These are phyloP conservation scores for Sphaerophoria taeniata DNA, from an alignment of 2,888 invertebrate species.

Conservation along the genomic window DNA sequence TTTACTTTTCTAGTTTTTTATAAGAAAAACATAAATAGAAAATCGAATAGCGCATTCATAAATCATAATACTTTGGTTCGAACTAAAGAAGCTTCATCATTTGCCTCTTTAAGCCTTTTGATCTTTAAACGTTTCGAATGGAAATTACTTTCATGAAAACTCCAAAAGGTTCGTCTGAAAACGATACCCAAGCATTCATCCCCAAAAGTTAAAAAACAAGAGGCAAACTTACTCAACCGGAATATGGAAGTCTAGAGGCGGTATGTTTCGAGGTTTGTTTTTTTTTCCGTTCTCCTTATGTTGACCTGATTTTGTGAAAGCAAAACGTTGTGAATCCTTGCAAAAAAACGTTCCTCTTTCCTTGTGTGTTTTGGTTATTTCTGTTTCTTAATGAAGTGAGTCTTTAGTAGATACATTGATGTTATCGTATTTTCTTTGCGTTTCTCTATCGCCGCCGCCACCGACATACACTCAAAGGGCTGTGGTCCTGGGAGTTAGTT, in stretches of 20 bases:
- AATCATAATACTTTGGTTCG: background rate
- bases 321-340: conserved; percentile 25
- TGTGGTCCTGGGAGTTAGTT: too few species aligned
- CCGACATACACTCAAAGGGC: background rate
- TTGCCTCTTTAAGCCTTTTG: conserved; percentile 3
- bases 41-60: too few species aligned
- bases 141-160: conserved; percentile 65
- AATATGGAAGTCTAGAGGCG: conserved; percentile 51
- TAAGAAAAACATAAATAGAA: too few species aligned
- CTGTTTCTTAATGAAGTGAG: conserved; percentile 15
- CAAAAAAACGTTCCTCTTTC: background rate
- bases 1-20: too few species aligned
- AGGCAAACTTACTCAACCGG: conserved; percentile 26
- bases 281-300: conserved; percentile 4
- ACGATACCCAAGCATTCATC: background rate
- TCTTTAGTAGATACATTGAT: conserved; percentile 33
- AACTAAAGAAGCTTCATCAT: background rate
- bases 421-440: conserved; percentile 45
- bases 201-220: background rate
- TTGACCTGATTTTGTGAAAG: conserved; percentile 45
- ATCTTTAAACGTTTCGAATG: conserved; percentile 50
- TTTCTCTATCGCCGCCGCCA: background rate
- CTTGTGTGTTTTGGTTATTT: conserved; percentile 3
- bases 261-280: background rate
- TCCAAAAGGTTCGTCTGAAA: conserved; percentile 26